Conservation (phyloP, 2,797 vertebrate species). For the Poecilia picta region DNA sequence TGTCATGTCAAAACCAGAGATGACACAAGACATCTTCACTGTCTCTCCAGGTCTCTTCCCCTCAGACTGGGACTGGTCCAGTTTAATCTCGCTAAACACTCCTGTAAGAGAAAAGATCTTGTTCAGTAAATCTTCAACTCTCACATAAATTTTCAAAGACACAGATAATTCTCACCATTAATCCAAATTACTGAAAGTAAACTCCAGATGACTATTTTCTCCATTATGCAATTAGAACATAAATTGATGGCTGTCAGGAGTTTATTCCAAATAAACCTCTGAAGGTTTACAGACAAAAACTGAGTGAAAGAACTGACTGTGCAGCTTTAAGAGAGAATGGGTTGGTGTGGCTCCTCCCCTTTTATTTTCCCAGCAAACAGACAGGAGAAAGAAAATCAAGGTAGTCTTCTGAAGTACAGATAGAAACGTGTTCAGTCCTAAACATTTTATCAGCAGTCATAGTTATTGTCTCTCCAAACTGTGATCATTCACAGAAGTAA, state of each 20-base stretch:
- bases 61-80: conserved; percentile 26
- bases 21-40: conserved; percentile 21
- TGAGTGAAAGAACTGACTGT: background rate
- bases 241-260: background rate
- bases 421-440: background rate
- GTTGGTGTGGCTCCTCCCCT: background rate
- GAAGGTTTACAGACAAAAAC: background rate
- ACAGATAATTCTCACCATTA: background rate
- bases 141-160: background rate
- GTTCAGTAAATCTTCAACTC: background rate
- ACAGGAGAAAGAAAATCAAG: background rate
- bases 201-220: background rate
- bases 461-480: background rate
- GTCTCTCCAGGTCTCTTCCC: conserved; percentile 18
- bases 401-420: background rate
- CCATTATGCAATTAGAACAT: background rate
- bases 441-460: background rate
- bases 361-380: background rate
- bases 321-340: background rate
- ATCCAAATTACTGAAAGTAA: background rate
- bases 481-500: background rate
- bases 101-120: conserved; percentile 4
- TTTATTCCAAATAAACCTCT: background rate
- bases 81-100: conserved; percentile 32
- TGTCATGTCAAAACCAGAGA: conserved; percentile 7